These are phyloP conservation scores for Chaetura pelagica DNA, from an alignment of 2,113 vertebrate genomes.

Conservation along the genomic window DNA sequence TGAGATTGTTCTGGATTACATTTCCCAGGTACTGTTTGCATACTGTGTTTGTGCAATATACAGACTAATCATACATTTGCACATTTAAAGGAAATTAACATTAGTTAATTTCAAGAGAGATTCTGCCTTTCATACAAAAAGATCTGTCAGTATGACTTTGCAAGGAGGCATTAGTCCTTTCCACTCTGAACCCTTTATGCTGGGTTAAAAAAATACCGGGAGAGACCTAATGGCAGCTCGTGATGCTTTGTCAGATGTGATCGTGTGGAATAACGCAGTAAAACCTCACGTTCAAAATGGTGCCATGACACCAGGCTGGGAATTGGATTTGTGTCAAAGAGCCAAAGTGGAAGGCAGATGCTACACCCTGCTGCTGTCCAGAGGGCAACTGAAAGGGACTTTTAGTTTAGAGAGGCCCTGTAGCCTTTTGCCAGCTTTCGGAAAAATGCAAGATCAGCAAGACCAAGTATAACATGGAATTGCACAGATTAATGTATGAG, in stretches of 20 bases:
- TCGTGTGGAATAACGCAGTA: not conserved
- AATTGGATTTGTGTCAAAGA: not conserved
- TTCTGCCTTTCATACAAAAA: not conserved
- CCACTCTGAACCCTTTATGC: not conserved
- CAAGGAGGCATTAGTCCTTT: not conserved
- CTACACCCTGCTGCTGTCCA: not conserved
- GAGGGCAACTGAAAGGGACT: not conserved
- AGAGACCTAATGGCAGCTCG: not conserved
- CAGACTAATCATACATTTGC: not conserved
- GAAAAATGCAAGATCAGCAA: not conserved
- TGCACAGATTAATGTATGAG: not conserved
- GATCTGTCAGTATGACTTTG: not conserved
- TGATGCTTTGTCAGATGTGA: not conserved
- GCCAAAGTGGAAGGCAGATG: not conserved
- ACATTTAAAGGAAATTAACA: not conserved
- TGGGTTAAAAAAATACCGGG: not conserved
- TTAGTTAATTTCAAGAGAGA: not conserved
- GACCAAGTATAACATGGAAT: not conserved
- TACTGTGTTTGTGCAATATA: not conserved
- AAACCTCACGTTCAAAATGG: not conserved
- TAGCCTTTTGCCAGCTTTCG: not conserved
- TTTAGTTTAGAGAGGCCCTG: not conserved
- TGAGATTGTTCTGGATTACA: not conserved
- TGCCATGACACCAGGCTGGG: not conserved
- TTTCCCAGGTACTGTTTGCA: not conserved